Percentiles rank a stretch among this genome's conserved stretches.
Evolutionary conservation across 2,888 invertebrate genomes (phyloP).

Genomic region (Drosophila mimetica): DNA sequence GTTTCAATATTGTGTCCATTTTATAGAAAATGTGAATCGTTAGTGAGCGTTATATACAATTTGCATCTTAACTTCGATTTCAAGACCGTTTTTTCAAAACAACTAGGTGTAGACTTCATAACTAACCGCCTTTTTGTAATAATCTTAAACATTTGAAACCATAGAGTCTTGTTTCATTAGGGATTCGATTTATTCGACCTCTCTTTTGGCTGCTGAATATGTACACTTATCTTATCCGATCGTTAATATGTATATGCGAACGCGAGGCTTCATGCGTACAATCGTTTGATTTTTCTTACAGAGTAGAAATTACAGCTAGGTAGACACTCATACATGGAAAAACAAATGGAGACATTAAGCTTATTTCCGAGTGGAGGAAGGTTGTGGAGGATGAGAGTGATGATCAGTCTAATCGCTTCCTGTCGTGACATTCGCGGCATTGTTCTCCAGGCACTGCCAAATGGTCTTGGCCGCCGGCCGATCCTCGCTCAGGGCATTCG

Average conservation of each 20-base stretch:
- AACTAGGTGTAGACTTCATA: not conserved
- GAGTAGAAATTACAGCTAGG: not conserved
- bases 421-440: slow-evolving; percentile 42
- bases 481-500: slow-evolving; percentile 86
- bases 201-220: slow-evolving; percentile 7
- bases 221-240: slow-evolving; percentile 1
- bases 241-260: not conserved
- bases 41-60: not conserved
- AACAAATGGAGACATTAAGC: not conserved
- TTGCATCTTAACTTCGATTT: not conserved
- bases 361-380: not conserved
- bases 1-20: not conserved
- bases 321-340: not conserved
- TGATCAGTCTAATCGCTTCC: slow-evolving; percentile 27
- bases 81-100: not conserved
- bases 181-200: not conserved
- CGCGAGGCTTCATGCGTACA: not conserved
- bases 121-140: not conserved
- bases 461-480: slow-evolving; percentile 87
- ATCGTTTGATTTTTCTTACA: not conserved
- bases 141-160: not conserved
- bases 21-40: no score
- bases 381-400: not conserved
- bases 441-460: slow-evolving; percentile 67
- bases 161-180: not conserved